Conservation (phyloP, 2,888 invertebrate species). For the Cecidostiba fungosa region DNA sequence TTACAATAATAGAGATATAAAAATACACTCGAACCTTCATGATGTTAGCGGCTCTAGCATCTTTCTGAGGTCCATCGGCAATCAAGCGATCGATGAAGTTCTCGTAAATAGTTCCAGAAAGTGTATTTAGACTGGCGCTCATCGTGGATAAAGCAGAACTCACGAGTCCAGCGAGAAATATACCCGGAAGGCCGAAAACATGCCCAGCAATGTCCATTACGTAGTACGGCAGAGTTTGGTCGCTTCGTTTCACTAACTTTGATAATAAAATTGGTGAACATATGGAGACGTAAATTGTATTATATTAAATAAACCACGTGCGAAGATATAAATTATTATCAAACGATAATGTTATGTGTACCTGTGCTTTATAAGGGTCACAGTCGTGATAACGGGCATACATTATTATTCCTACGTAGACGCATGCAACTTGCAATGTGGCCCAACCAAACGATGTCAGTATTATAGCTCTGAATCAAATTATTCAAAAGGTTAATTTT, state of each 20-base stretch:
- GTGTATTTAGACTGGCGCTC: constrained; percentile 84
- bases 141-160: constrained; percentile 87
- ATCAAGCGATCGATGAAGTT: constrained; percentile 84
- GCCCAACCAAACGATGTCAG: constrained; percentile 81
- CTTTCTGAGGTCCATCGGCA: constrained; percentile 81
- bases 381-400: constrained; percentile 85
- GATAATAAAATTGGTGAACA: not conserved
- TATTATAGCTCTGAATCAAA: constrained; percentile 74
- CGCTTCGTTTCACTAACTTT: constrained; percentile 71
- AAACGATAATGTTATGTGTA: constrained; percentile 63
- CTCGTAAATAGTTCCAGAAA: constrained; percentile 85
- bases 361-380: constrained; percentile 84
- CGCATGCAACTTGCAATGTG: constrained; percentile 82
- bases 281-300: not conserved
- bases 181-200: constrained; percentile 87
- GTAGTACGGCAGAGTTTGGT: constrained; percentile 87
- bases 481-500: not conserved
- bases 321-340: no score
- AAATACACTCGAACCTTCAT: constrained; percentile 81
- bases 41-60: constrained; percentile 81
- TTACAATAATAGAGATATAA: not conserved
- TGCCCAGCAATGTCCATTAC: constrained; percentile 85
- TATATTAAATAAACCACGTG: not conserved
- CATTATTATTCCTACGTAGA: constrained; percentile 83
- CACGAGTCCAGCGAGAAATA: constrained; percentile 89